Percentiles rank a stretch among this genome's conserved stretches.
phyloP scores from a whole-genome alignment of 2,888 invertebrate genomes.

The Ochlodes sylvanus region DNA sequence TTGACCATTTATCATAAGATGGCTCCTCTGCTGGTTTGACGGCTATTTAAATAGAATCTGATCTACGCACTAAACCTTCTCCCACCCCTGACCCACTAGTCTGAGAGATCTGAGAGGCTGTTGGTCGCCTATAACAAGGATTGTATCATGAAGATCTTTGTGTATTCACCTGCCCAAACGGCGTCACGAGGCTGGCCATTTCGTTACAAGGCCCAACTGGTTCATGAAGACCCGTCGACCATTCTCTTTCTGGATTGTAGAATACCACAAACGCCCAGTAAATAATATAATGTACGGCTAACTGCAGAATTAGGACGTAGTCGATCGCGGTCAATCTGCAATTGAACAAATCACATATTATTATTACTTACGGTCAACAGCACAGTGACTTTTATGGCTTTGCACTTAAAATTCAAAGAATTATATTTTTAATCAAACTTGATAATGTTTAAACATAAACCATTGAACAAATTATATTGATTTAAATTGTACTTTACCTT shows the following conservation, averaged over 20 bases:
- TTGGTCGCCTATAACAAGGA: no score
- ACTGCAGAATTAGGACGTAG: slow-evolving; percentile 74
- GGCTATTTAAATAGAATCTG: no score
- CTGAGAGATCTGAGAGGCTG: no score
- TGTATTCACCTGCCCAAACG: slow-evolving; percentile 86
- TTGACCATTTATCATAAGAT: no score
- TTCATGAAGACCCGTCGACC: slow-evolving; percentile 90
- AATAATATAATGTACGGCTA: slow-evolving; percentile 86
- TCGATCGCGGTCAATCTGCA: slow-evolving; percentile 65
- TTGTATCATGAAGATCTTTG: background rate
- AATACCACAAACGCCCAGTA: slow-evolving; percentile 87
- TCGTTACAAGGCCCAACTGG: slow-evolving; percentile 90
- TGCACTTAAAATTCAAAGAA: no score
- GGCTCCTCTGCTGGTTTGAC: no score
- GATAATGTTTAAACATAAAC: no score
- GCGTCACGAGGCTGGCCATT: slow-evolving; percentile 84
- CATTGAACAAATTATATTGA: background rate
- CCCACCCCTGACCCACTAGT: no score
- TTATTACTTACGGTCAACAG: no score
- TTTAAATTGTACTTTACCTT: slow-evolving; percentile 53
- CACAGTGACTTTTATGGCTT: no score
- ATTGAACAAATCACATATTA: slow-evolving; percentile 21
- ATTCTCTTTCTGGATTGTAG: slow-evolving; percentile 87
- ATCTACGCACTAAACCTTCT: no score
- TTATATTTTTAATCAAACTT: no score